Conservation (phyloP, 2,888 invertebrate genomes). For the Caenorhabditis sp. region DNA sequence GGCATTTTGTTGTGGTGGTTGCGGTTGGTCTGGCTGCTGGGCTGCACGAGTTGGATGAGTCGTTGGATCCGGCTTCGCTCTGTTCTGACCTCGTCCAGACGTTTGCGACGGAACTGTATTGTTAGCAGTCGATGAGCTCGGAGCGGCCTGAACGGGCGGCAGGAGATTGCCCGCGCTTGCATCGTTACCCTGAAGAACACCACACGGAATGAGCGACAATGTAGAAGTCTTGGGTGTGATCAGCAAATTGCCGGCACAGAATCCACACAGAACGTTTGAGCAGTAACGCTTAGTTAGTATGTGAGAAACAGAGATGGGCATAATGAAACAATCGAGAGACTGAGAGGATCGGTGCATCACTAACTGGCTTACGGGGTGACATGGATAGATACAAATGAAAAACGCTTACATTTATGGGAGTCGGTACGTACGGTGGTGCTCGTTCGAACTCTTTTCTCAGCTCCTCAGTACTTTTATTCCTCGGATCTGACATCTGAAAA, state of each 20-base stretch:
- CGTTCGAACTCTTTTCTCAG: background rate
- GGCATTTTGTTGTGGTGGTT: too few relatives aligned
- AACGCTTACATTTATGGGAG: conserved; percentile 46
- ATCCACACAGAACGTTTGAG: too few relatives aligned
- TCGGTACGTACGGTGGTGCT: conserved; percentile 31
- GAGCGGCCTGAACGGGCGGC: background rate
- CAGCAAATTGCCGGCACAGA: too few relatives aligned
- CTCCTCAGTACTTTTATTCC: conserved; percentile 4
- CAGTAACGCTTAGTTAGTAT: background rate
- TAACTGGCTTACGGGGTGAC: too few relatives aligned
- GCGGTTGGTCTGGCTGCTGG: too few relatives aligned
- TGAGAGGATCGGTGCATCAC: conserved; percentile 18
- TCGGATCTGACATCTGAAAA: background rate
- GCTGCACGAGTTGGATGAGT: too few relatives aligned
- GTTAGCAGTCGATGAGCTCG: background rate
- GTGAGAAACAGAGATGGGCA: background rate
- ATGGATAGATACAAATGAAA: background rate
- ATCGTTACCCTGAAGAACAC: conserved; percentile 38
- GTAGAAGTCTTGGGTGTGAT: too few relatives aligned
- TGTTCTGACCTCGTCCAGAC: too few relatives aligned
- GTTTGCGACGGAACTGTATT: too few relatives aligned
- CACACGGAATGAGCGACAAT: conserved; percentile 40
- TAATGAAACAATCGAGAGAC: background rate
- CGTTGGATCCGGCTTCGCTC: too few relatives aligned
- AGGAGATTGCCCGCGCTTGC: background rate